Base-by-base conservation (phyloP, 2,888 invertebrate genomes). In the Colostygia pectinataria region DNA sequence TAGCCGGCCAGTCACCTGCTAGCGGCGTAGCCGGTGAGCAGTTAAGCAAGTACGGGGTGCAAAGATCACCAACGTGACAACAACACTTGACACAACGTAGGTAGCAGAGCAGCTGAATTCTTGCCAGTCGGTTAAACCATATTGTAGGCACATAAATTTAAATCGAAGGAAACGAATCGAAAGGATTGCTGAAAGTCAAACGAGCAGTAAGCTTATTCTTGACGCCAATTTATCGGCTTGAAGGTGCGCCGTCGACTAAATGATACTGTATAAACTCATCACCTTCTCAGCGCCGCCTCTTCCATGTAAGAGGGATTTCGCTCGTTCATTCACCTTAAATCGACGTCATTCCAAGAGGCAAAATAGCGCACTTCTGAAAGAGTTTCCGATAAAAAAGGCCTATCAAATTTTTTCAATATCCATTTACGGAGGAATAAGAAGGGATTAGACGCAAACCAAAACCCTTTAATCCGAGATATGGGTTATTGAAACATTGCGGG, bases 241-340 rank as follows among this genome's bases (percentile, higher is more conserved):
- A 82, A 84, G 81, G 84, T 83, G 82, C 83, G 72, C 80, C 76
- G 79, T 82, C 79, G 77, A 79, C 80, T 80, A 80, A 83, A 84
- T 83, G 80, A 80, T 79, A 75, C 79, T 77, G 77, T 83, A 85
- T 85, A 85, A 82, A 84, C 80, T 84, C 87, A 86, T 89, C 88
- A 86, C 86, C 83, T 83, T 65, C 72, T 71, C 74, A 74, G 83
- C 66, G 65, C 84, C 89, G 89, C 89, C 90, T 80, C 77, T 89
- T 89, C 79, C 89, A 72, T 89, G 89, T 89, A 77, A 58, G 75
- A 75, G 72, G 79, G 83, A 84, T 89, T 84, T 81, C 63, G 80
- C 83, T 85, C 83, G 84, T 87, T 88, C 84, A 84, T 87, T 87
- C 88, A 83, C 83, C 85, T 86, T 87, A 87, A 88, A 87, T 87